Conservation (phyloP, 2,888 invertebrate genomes). For the Onchidella celtica region DNA sequence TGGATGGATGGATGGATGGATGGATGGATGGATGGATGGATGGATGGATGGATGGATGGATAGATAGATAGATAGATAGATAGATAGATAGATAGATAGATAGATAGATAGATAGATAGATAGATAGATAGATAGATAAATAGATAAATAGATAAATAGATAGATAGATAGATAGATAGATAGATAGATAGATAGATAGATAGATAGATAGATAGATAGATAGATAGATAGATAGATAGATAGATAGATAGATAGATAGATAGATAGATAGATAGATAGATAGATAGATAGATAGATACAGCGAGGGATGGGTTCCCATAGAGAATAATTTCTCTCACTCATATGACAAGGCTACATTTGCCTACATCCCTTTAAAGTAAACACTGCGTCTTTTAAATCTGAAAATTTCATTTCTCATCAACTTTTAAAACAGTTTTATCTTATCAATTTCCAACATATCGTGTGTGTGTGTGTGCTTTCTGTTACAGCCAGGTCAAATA, state of each 20-base stretch:
- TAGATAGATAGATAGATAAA: not conserved
- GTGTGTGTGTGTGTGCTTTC: too few species aligned
- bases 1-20: not conserved
- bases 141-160: not conserved
- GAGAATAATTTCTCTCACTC: too few species aligned
- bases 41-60: not conserved
- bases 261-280: not conserved
- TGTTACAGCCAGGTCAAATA: too few species aligned
- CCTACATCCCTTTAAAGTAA: too few species aligned
- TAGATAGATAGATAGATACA: not conserved
- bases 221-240: not conserved
- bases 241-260: not conserved
- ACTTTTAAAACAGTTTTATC: too few species aligned
- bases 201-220: not conserved
- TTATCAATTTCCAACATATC: too few species aligned
- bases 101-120: not conserved
- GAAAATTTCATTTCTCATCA: too few species aligned
- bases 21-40: not conserved
- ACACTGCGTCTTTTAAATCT: too few species aligned
- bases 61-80: conserved; percentile 9
- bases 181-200: not conserved
- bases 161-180: not conserved
- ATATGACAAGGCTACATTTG: too few species aligned
- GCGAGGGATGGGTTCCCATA: too few species aligned
- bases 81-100: not conserved